Conservation (phyloP, 2,797 vertebrate species). For the Orientallactaga sibirica region DNA sequence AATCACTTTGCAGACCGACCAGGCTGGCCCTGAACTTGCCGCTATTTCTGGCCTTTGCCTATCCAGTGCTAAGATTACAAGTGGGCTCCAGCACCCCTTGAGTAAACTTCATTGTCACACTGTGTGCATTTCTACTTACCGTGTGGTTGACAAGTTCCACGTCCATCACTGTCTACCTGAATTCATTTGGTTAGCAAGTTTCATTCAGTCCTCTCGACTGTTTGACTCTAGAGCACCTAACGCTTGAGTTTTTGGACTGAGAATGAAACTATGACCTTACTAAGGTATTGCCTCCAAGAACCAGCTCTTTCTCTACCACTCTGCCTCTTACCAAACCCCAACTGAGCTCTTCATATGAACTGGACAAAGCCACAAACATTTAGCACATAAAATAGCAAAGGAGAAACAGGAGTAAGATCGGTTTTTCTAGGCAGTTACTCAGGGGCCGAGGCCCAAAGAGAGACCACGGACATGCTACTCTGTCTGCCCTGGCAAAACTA, state of each 20-base stretch:
- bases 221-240: neutral
- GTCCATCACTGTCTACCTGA: neutral
- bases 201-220: neutral
- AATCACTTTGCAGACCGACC: neutral
- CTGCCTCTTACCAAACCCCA: neutral
- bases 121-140: neutral
- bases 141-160: neutral
- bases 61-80: neutral
- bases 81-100: neutral
- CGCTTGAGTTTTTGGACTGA: neutral
- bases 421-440: no score
- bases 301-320: neutral
- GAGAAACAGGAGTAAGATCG: no score
- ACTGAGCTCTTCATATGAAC: neutral
- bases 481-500: no score
- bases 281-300: neutral
- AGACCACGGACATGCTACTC: no score
- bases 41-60: neutral
- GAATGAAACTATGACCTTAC: neutral
- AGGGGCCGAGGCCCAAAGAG: no score
- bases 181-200: neutral
- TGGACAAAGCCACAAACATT: neutral
- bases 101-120: neutral
- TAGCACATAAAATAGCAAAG: no score
- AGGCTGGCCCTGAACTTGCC: neutral